Evolutionary conservation across 2,888 invertebrate genomes (phyloP).

Genomic region (Cylindroiulus punctatus): DNA sequence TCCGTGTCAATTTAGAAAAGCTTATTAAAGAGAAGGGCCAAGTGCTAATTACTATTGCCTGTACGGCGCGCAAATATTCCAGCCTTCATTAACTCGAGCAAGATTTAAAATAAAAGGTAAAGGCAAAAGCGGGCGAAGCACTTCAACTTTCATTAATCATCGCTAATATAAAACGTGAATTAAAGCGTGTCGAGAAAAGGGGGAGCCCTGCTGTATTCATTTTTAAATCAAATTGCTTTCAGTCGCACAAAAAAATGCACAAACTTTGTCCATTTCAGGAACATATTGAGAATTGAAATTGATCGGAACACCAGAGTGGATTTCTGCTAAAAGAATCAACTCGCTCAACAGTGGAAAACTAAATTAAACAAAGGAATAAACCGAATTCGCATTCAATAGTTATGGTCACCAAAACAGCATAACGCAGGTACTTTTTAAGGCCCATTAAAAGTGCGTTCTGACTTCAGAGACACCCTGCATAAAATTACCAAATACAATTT

Average conservation of each 20-base stretch:
- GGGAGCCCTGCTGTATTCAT: background rate
- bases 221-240: conserved; percentile 31
- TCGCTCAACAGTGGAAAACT: background rate
- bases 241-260: background rate
- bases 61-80: background rate
- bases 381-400: background rate
- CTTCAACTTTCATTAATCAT: conserved; percentile 38
- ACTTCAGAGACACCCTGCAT: too few relatives aligned
- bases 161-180: background rate
- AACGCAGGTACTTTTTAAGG: too few relatives aligned
- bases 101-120: background rate
- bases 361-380: background rate
- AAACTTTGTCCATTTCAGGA: background rate
- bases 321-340: background rate
- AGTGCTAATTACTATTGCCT: conserved; percentile 29
- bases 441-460: too few relatives aligned
- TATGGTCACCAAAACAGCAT: background rate
- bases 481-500: too few relatives aligned
- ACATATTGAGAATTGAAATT: conserved; percentile 20
- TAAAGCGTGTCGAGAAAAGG: conserved; percentile 15
- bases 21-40: conserved; percentile 19
- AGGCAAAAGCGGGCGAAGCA: background rate
- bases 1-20: conserved; percentile 17
- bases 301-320: background rate
- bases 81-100: conserved; percentile 1